These are phyloP conservation scores for Entelurus aequoreus DNA, from an alignment of 2,113 vertebrate species.

Conservation along the genomic window DNA sequence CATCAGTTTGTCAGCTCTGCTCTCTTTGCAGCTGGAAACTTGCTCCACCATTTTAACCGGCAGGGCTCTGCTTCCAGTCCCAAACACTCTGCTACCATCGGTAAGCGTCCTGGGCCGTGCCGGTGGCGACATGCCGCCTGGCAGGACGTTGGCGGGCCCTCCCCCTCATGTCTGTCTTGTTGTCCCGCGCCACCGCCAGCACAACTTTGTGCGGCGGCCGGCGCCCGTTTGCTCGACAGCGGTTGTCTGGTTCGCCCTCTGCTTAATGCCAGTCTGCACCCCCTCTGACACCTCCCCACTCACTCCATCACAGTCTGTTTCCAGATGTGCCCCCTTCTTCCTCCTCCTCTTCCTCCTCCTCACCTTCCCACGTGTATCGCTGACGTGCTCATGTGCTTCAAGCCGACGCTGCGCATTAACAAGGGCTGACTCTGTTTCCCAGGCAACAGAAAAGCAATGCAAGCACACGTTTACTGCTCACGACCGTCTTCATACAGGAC, in stretches of 20 bases:
- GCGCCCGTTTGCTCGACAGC: background rate
- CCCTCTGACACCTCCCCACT: conserved; percentile 3
- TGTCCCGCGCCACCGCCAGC: conserved; percentile 33
- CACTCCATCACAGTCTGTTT: conserved; percentile 26
- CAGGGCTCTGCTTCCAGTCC: conserved; percentile 79
- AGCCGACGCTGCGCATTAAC: conserved; percentile 14
- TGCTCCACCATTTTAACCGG: conserved; percentile 80
- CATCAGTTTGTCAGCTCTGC: conserved; percentile 67
- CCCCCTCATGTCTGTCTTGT: conserved; percentile 41
- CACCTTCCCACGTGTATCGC: conserved; percentile 31
- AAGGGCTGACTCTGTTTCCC: conserved; percentile 26
- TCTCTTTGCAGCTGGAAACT: conserved; percentile 78
- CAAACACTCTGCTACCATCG: conserved; percentile 79
- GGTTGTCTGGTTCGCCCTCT: conserved; percentile 27
- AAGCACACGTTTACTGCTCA: conserved; percentile 1
- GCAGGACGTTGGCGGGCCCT: conserved; percentile 21
- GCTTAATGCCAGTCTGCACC: conserved; percentile 42
- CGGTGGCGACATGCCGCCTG: background rate
- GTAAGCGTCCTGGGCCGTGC: conserved; percentile 61
- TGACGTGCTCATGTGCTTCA: conserved; percentile 24
- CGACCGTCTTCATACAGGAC: background rate
- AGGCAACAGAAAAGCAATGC: conserved; percentile 46
- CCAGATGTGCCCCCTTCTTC: conserved; percentile 23
- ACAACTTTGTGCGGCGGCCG: background rate
- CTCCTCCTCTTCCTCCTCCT: background rate